Conservation (phyloP, 2,113 vertebrate species). For the Otocyon megalotis region DNA sequence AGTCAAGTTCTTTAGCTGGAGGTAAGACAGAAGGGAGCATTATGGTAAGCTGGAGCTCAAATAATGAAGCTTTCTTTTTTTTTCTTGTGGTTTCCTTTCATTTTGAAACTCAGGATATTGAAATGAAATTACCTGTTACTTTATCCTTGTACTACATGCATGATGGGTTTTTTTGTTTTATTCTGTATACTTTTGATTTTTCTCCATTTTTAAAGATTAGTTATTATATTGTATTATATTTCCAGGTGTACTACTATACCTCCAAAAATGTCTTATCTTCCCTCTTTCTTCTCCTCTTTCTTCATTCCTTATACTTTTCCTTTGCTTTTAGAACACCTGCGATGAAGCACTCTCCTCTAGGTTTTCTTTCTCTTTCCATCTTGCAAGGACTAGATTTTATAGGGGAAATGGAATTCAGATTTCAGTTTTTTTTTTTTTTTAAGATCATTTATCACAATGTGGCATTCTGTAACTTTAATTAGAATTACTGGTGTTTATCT, state of each 20-base stretch:
- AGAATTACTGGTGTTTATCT: not conserved
- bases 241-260: not conserved
- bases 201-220: slow-evolving; percentile 45
- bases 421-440: not conserved
- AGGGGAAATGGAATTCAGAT: slow-evolving; percentile 20
- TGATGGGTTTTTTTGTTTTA: not conserved
- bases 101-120: slow-evolving; percentile 21
- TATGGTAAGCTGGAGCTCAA: not conserved
- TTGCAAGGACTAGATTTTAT: slow-evolving; percentile 28
- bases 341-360: not conserved
- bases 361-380: slow-evolving; percentile 27
- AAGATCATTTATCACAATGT: not conserved
- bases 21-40: not conserved
- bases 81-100: slow-evolving; percentile 31
- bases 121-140: not conserved
- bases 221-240: not conserved
- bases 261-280: slow-evolving; percentile 14
- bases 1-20: not conserved
- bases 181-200: slow-evolving; percentile 8
- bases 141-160: not conserved
- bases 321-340: not conserved
- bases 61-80: not conserved
- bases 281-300: not conserved
- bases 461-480: not conserved
- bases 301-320: slow-evolving; percentile 14